These are phyloP conservation scores for Lucilia sericata DNA, from an alignment of 1,140 invertebrate genomes.

Conservation along the genomic window DNA sequence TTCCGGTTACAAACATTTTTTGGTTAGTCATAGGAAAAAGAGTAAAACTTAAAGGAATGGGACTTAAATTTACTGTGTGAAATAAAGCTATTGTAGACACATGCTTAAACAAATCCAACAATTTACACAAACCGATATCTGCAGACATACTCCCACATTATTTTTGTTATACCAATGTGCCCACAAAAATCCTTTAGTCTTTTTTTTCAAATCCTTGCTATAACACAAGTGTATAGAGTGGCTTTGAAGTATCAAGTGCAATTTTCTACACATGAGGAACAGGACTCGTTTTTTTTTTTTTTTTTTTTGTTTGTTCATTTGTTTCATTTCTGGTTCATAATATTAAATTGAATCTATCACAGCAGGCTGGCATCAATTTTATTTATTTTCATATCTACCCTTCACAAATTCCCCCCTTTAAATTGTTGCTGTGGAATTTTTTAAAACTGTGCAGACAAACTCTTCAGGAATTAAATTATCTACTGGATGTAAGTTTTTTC, in stretches of 20 bases:
- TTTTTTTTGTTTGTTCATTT: conserved; percentile 21
- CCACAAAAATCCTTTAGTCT: conserved; percentile 18
- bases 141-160: not conserved
- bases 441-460: conserved; percentile 32
- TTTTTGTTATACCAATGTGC: not conserved
- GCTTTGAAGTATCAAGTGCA: not conserved
- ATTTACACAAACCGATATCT: too few species aligned
- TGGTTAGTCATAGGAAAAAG: not conserved
- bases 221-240: not conserved
- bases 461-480: conserved; percentile 35
- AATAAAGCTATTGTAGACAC: conserved; percentile 39
- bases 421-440: not conserved
- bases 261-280: conserved; percentile 6
- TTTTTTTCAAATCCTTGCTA: not conserved
- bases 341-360: conserved; percentile 43
- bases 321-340: conserved; percentile 21
- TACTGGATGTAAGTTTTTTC: not conserved
- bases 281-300: not conserved
- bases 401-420: too few species aligned
- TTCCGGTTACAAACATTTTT: not conserved
- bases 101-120: conserved; percentile 18
- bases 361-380: conserved; percentile 39
- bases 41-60: not conserved
- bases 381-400: conserved; percentile 26
- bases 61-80: conserved; percentile 38